Evolutionary conservation across 2,113 vertebrate species (phyloP).

Genomic region (human (Homo sapiens)): GRCh38 chr2:125057501-125058000

Average conservation of each 20-base stretch:
- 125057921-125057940: background rate
- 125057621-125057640: background rate
- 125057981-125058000: no score
- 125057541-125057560: background rate
- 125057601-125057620: fast-evolving
- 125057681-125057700: background rate
- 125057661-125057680: background rate
- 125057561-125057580: background rate
- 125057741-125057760: background rate
- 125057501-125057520: background rate
- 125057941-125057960: no score
- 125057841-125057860: background rate
- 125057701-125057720: background rate
- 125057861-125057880: background rate
- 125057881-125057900: no score
- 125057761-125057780: background rate
- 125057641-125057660: background rate
- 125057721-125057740: background rate
- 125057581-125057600: background rate
- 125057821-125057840: background rate
- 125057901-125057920: no score
- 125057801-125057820: background rate
- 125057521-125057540: background rate
- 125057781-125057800: background rate
- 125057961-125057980: no score